Conservation (phyloP, 2,888 invertebrate genomes). For the Creontiades dilutus region DNA sequence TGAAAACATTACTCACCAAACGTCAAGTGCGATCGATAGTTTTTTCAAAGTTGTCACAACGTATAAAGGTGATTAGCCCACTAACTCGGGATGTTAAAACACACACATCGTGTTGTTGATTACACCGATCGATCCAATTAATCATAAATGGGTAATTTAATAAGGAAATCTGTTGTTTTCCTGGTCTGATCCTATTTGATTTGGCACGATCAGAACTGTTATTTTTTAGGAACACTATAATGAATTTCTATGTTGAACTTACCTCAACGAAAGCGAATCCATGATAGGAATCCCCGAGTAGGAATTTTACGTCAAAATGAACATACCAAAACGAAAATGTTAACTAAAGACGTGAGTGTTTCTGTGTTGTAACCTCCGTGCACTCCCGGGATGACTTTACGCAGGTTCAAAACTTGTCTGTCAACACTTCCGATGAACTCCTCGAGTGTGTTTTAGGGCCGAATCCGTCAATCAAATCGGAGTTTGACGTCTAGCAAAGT, state of each 20-base stretch:
- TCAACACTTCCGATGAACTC: background rate
- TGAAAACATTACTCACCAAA: conserved; percentile 7
- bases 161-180: background rate
- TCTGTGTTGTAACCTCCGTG: conserved; percentile 28
- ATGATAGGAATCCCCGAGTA: conserved; percentile 34
- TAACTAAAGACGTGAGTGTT: background rate
- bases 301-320: conserved; percentile 44
- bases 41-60: conserved; percentile 21
- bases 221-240: background rate
- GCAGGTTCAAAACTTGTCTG: background rate
- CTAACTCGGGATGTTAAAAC: background rate
- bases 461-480: conserved; percentile 48
- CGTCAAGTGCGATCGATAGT: conserved; percentile 46
- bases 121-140: background rate
- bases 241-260: background rate
- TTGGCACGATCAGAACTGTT: background rate
- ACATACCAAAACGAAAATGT: conserved; percentile 31
- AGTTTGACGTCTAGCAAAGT: conserved; percentile 42
- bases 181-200: background rate
- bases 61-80: background rate
- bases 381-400: background rate
- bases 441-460: background rate
- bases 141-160: background rate
- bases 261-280: conserved; percentile 16
- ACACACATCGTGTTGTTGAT: background rate